Conservation (phyloP, 1,140 invertebrate genomes). For the Aphaenogaster rudis region DNA sequence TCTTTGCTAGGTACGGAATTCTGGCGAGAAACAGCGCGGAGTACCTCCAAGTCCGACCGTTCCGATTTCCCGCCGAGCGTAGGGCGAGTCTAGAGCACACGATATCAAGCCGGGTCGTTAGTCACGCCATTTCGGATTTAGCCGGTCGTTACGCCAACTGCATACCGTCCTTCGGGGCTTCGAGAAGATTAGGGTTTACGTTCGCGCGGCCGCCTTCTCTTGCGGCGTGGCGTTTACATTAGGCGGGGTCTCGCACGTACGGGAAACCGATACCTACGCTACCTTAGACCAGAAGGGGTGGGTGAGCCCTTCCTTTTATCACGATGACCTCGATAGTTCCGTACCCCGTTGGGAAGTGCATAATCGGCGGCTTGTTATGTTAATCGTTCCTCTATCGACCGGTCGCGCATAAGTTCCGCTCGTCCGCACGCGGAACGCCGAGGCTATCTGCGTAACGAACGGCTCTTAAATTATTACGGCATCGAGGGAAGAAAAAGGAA, state of each 20-base stretch:
- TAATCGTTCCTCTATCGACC: slow-evolving; percentile 81
- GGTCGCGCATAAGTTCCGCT: slow-evolving; percentile 24
- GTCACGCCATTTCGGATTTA: slow-evolving; percentile 54
- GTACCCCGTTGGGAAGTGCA: slow-evolving; percentile 73
- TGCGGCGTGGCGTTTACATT: slow-evolving; percentile 27
- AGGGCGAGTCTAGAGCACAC: slow-evolving; percentile 8
- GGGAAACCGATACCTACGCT: slow-evolving; percentile 62
- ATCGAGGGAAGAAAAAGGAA: not conserved
- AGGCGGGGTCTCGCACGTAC: slow-evolving; percentile 35
- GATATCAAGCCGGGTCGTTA: slow-evolving; percentile 51
- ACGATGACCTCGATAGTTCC: slow-evolving; percentile 79
- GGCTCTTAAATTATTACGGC: slow-evolving; percentile 27
- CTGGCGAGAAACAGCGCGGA: slow-evolving; percentile 28
- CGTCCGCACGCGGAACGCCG: not conserved
- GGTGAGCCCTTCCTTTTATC: slow-evolving; percentile 73
- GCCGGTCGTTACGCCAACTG: slow-evolving; percentile 45
- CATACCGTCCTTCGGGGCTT: slow-evolving; percentile 26
- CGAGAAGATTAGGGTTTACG: slow-evolving; percentile 60
- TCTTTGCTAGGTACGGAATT: slow-evolving; percentile 33
- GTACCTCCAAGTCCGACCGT: slow-evolving; percentile 13
- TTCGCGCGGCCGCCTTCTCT: slow-evolving; percentile 24
- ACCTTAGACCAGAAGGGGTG: not conserved
- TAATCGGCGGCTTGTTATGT: slow-evolving; percentile 79
- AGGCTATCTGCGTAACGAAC: slow-evolving; percentile 32
- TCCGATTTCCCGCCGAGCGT: slow-evolving; percentile 30